phyloP scores from a whole-genome alignment of 2,888 invertebrate species.

The Brachypalpus laphriformis region DNA sequence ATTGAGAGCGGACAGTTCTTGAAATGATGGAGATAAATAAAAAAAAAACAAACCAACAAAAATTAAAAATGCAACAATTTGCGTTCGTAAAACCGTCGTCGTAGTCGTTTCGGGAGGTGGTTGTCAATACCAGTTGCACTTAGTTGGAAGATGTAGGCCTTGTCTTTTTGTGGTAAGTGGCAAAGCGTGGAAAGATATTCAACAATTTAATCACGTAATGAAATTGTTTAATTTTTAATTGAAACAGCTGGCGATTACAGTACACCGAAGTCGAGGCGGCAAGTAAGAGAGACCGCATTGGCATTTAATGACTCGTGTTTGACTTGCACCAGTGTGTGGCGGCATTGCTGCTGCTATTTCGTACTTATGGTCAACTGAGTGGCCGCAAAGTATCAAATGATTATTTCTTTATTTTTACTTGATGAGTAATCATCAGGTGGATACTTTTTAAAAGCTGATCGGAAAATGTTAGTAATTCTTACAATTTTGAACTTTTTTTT shows the following conservation, averaged over 20 bases:
- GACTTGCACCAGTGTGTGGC: not conserved
- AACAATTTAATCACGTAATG: conserved; percentile 53
- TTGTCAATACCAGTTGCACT: conserved; percentile 3
- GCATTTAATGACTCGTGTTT: not conserved
- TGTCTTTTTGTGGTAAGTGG: conserved; percentile 25
- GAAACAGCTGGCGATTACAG: conserved; percentile 16
- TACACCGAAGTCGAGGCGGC: not conserved
- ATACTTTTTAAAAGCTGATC: no score
- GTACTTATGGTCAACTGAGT: not conserved
- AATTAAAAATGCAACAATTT: conserved; percentile 46
- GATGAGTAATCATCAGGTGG: not conserved
- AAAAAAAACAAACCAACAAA: conserved; percentile 8
- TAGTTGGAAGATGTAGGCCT: conserved; percentile 27
- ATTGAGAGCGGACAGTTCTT: conserved; percentile 30
- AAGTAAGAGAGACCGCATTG: not conserved
- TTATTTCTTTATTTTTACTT: not conserved
- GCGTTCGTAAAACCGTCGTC: conserved; percentile 6
- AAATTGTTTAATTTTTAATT: conserved; percentile 55
- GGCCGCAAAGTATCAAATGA: not conserved
- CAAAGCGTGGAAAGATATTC: conserved; percentile 29
- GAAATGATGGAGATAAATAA: not conserved
- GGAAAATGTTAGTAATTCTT: no score
- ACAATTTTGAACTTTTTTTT: no score
- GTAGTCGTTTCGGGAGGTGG: conserved; percentile 1
- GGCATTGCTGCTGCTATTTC: not conserved